A percentile compares a stretch with the other conserved stretches of the same genome.
Evolutionary conservation across 1,140 invertebrate species (phyloP).

Genomic region (Agraylea sexmaculata): DNA sequence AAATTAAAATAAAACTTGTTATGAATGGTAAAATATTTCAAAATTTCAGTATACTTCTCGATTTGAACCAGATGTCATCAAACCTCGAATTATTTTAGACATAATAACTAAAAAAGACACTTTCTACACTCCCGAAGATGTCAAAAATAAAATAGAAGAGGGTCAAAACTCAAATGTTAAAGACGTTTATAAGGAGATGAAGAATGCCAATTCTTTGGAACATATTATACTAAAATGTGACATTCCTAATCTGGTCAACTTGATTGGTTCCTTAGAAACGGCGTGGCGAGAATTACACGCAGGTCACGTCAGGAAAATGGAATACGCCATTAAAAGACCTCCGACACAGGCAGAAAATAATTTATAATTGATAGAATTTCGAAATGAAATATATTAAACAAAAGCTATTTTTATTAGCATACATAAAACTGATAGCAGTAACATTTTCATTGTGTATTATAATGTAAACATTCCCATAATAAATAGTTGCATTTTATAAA

Average conservation of each 20-base stretch:
- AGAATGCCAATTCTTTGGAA: slow-evolving; percentile 29
- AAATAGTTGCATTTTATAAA: no score
- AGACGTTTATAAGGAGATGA: slow-evolving; percentile 30
- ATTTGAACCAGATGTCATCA: slow-evolving; percentile 9
- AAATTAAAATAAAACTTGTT: neutral
- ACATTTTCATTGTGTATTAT: no score
- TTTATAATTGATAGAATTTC: no score
- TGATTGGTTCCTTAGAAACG: slow-evolving; percentile 33
- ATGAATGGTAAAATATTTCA: neutral
- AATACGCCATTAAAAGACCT: slow-evolving; percentile 34
- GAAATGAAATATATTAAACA: no score
- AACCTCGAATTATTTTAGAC: slow-evolving; percentile 12
- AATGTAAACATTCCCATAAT: no score
- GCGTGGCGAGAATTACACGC: slow-evolving; percentile 37
- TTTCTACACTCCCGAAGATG: neutral
- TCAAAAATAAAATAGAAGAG: slow-evolving; percentile 12
- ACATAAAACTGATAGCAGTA: no score
- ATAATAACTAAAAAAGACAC: slow-evolving; percentile 7
- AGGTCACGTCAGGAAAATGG: slow-evolving; percentile 36
- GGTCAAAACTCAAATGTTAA: slow-evolving; percentile 26
- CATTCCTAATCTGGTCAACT: slow-evolving; percentile 33
- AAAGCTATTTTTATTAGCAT: no score
- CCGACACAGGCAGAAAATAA: no score
- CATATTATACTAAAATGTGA: slow-evolving; percentile 33
- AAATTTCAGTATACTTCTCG: slow-evolving; percentile 9